These are phyloP conservation scores for Lucinisca nassula DNA, from an alignment of 2,888 invertebrate species.

Conservation along the genomic window DNA sequence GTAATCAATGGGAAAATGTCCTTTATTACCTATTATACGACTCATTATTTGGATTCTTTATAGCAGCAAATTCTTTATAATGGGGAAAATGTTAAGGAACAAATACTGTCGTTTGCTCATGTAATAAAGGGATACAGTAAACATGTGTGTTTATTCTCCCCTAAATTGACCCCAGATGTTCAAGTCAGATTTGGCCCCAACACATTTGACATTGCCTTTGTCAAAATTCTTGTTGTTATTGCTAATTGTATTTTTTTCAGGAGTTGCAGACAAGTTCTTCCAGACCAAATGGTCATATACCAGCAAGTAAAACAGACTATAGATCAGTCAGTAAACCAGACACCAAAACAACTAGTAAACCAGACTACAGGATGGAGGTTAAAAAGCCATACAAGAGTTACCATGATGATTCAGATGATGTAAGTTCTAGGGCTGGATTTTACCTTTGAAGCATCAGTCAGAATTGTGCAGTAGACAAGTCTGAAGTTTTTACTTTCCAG, in stretches of 20 bases:
- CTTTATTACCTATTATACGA: no score
- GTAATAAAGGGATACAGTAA: no score
- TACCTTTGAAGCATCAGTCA: neutral
- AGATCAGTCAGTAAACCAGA: neutral
- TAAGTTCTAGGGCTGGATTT: slow-evolving; percentile 67
- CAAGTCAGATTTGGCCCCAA: no score
- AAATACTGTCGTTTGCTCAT: no score
- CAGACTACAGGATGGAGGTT: neutral
- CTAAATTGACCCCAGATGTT: no score
- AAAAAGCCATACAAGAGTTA: slow-evolving; percentile 73
- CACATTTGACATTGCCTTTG: no score
- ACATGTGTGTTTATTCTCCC: no score
- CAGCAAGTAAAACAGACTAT: neutral
- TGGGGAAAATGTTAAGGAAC: no score
- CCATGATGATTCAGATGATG: slow-evolving; percentile 85
- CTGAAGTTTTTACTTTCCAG: neutral
- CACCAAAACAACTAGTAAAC: neutral
- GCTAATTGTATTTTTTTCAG: slow-evolving; percentile 19
- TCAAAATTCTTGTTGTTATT: no score
- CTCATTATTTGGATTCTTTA: no score
- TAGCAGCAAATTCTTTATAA: no score
- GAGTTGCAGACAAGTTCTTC: slow-evolving; percentile 52
- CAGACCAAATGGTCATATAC: slow-evolving; percentile 49
- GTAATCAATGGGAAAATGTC: no score
- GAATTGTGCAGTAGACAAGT: neutral